Conservation (phyloP, 2,888 invertebrate species). For the Drosophila borealis region DNA sequence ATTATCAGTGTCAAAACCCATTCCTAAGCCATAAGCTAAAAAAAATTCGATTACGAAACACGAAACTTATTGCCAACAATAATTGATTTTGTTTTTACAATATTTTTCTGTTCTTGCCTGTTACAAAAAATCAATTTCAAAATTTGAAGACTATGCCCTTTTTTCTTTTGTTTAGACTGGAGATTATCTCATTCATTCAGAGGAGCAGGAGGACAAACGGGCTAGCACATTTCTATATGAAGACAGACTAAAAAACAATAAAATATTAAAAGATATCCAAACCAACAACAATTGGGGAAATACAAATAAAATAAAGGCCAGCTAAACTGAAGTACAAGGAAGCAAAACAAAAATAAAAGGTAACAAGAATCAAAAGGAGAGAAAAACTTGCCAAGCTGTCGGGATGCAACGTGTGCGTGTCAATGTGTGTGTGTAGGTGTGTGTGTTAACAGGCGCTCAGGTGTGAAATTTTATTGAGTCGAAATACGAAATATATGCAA, state of each 20-base stretch:
- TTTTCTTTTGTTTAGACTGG: no score
- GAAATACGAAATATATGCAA: slow-evolving; percentile 80
- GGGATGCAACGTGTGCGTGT: slow-evolving; percentile 22
- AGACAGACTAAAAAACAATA: neutral
- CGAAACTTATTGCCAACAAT: no score
- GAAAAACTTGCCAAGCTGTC: slow-evolving; percentile 21
- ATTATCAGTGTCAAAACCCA: no score
- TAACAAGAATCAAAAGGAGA: slow-evolving; percentile 14
- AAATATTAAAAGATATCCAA: slow-evolving; percentile 27
- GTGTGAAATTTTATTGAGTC: slow-evolving; percentile 78
- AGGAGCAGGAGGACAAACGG: no score
- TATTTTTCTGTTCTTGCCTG: no score
- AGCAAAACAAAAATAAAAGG: slow-evolving; percentile 22
- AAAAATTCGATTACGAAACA: no score
- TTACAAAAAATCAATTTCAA: no score
- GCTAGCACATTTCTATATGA: no score
- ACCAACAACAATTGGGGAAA: slow-evolving; percentile 49
- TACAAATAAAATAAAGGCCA: slow-evolving; percentile 46
- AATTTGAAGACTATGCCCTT: no score
- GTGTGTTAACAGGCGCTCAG: slow-evolving; percentile 57
- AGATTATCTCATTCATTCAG: no score
- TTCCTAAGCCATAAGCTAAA: no score
- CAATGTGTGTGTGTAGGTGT: slow-evolving; percentile 29
- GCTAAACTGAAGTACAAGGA: slow-evolving; percentile 44
- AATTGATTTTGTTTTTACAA: no score